Base-by-base conservation (phyloP, 1,140 invertebrate genomes). In the Drosophila kurseongensis region DNA sequence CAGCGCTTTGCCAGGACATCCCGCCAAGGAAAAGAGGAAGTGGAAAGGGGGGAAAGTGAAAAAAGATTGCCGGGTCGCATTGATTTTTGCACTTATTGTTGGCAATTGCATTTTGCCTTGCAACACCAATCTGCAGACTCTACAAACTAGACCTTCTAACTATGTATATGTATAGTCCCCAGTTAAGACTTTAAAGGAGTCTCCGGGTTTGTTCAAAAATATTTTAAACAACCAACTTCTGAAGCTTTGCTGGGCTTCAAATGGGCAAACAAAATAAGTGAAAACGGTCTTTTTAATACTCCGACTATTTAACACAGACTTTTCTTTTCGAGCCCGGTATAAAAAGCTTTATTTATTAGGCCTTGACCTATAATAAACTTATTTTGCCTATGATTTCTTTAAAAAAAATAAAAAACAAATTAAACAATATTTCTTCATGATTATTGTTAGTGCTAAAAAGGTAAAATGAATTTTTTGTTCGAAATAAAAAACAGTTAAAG, bases 71-170 rank as follows among this genome's bases (percentile, higher is more conserved):
- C 82, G 62, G 80, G 65, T 38, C 38, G 62, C 83, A 86, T 88
- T 88, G 83, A 86, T 86, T 88, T 86, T 83, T 69, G 60, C 83
- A 73, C 62, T 76, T 66, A 79, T 82, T 88, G 82, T 88, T 88
- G 66, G 47, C 65, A 59, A 55, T 60, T 74, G 23, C 45, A 66
- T 50, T 13, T 14, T 9, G 48, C 16, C 27, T 5, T 29, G 12
- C 32, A 8, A 23, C 9, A 9, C 14, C 36, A 32, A 16, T 12
- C n/a, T 12, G 40, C 9, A 14, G 38, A 9, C 16, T 10, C 13
- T 50, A 12, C 9, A n/a, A 47, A 23, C 23, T 23, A 23, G 23
- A 23, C 23, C 23, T 23, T 23, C 23, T 23, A 23, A 23, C 2
- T 23, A 23, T 23, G 4, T 23, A 4, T 23, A 23, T 23, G 18